phyloP scores from a whole-genome alignment of 2,113 vertebrate genomes.

The Sapajus apella region DNA sequence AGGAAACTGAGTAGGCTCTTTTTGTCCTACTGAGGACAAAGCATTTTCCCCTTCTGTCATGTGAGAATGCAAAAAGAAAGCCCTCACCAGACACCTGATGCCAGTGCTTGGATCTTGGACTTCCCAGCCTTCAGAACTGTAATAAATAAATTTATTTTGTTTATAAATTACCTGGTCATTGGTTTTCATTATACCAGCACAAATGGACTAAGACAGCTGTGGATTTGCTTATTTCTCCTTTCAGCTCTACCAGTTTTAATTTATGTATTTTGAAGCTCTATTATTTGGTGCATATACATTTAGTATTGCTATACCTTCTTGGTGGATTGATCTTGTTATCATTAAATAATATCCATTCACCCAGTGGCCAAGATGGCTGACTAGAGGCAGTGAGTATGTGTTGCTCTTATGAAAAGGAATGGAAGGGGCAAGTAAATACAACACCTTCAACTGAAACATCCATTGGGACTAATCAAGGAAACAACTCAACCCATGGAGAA shows the following conservation, averaged over 20 bases:
- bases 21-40: neutral
- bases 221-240: neutral
- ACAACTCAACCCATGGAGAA: too few species aligned
- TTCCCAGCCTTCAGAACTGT: neutral
- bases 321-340: neutral
- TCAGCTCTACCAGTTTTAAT: neutral
- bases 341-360: neutral
- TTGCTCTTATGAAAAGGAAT: too few species aligned
- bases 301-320: neutral
- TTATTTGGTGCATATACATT: neutral
- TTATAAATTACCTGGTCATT: neutral
- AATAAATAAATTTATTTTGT: neutral
- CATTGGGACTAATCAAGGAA: too few species aligned
- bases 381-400: too few species aligned
- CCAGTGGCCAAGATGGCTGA: too few species aligned
- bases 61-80: neutral
- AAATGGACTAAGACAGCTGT: neutral
- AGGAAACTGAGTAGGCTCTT: neutral
- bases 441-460: too few species aligned
- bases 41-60: neutral
- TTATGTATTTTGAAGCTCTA: neutral
- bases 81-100: neutral
- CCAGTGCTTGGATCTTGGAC: neutral
- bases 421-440: too few species aligned
- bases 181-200: neutral